Evolutionary conservation across 2,797 vertebrate genomes (phyloP).

Genomic region (Tinamus major): DNA sequence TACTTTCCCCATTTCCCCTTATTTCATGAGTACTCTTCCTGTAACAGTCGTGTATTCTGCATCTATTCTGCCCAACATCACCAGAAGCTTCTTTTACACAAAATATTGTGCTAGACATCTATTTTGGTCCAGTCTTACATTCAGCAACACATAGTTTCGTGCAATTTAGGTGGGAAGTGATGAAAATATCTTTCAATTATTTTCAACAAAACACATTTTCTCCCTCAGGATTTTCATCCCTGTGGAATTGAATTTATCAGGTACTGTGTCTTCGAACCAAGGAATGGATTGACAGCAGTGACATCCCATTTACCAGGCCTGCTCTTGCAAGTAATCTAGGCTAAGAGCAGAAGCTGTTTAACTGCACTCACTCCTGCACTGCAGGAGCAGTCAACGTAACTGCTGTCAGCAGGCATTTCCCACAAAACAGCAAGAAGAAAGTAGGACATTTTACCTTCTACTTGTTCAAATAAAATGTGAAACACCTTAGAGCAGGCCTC

Average conservation of each 20-base stretch:
- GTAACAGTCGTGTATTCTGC: neutral
- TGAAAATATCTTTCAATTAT: neutral
- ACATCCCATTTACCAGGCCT: neutral
- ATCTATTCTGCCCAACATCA: neutral
- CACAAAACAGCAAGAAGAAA: neutral
- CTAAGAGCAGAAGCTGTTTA: neutral
- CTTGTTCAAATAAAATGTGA: neutral
- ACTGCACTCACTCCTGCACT: neutral
- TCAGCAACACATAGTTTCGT: accelerated
- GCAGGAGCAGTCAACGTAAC: neutral
- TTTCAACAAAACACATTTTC: neutral
- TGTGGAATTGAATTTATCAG: neutral
- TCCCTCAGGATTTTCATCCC: accelerated
- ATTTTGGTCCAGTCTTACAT: neutral
- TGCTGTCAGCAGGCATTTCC: neutral
- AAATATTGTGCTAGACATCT: neutral
- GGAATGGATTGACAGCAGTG: neutral
- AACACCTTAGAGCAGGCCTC: neutral
- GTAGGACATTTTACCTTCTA: neutral
- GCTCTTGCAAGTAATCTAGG: neutral
- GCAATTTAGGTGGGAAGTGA: neutral
- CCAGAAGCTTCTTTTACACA: accelerated
- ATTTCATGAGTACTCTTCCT: neutral
- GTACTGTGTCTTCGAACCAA: neutral
- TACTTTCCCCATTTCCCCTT: neutral